Evolutionary conservation across 2,888 invertebrate genomes (phyloP).

Genomic region (Heliconius ethilla): DNA sequence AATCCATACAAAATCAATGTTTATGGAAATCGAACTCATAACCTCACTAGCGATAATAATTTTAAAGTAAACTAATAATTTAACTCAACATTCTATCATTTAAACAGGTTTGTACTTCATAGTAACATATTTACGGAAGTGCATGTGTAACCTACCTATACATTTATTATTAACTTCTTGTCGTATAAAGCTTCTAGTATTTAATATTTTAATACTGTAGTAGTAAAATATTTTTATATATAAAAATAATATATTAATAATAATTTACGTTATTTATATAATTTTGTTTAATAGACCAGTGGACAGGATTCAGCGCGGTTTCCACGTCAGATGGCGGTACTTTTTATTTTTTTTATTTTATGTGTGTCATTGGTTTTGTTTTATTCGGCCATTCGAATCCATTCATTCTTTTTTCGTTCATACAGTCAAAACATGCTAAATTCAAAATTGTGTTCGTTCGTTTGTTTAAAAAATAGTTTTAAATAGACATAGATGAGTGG

Average conservation of each 20-base stretch:
- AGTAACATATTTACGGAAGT: constrained; percentile 24
- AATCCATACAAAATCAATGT: neutral
- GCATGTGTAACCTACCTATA: constrained; percentile 11
- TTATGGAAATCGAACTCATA: neutral
- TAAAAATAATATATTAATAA: neutral
- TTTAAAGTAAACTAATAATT: neutral
- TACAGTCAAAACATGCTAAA: constrained; percentile 26
- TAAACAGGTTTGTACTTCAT: neutral
- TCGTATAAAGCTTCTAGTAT: neutral
- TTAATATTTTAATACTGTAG: neutral
- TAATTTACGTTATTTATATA: constrained; percentile 41
- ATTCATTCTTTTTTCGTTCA: constrained; percentile 15
- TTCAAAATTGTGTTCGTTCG: constrained; percentile 28
- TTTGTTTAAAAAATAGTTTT: neutral
- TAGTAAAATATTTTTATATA: neutral
- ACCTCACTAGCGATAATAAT: neutral
- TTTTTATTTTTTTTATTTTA: constrained; percentile 51
- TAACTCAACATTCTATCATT: neutral
- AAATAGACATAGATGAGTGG: neutral
- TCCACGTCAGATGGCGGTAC: constrained; percentile 70
- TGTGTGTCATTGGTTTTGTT: constrained; percentile 47
- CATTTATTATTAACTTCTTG: neutral
- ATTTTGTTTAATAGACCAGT: constrained; percentile 73
- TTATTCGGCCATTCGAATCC: constrained; percentile 37
- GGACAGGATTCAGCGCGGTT: constrained; percentile 73